Percentiles rank a stretch among this genome's conserved stretches.
Evolutionary conservation across 2,113 vertebrate species (phyloP).

Genomic region (Lagenorhynchus albirostris): DNA sequence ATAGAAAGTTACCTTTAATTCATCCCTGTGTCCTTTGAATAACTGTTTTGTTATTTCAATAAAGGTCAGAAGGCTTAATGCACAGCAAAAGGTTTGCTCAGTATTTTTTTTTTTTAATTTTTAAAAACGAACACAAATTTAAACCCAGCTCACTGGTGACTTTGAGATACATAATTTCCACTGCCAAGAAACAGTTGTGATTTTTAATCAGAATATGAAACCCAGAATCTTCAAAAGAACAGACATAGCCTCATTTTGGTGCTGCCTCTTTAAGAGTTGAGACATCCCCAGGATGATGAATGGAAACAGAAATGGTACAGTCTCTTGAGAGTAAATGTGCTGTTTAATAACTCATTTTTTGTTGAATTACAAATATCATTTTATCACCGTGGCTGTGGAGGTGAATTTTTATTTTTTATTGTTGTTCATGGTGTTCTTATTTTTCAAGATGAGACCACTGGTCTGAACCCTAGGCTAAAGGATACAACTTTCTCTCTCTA

Average conservation of each 20-base stretch:
- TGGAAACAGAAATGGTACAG: neutral
- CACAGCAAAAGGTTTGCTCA: slow-evolving; percentile 62
- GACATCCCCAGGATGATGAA: neutral
- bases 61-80: slow-evolving; percentile 77
- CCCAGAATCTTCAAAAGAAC: neutral
- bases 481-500: neutral
- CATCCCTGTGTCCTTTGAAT: slow-evolving; percentile 71
- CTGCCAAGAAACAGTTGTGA: neutral
- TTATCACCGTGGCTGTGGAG: neutral
- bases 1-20: slow-evolving; percentile 75
- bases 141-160: slow-evolving; percentile 28
- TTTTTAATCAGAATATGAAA: neutral
- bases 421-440: neutral
- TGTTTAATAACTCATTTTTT: neutral
- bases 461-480: neutral
- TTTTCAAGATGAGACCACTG: neutral
- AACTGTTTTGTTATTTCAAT: slow-evolving; percentile 77
- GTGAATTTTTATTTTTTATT: neutral
- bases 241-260: neutral
- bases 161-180: slow-evolving; percentile 27
- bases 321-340: neutral
- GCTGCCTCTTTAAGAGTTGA: neutral
- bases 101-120: slow-evolving; percentile 7
- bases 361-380: neutral
- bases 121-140: slow-evolving; percentile 52